Conservation (phyloP, 2,888 invertebrate species). For the Amphimallon solstitiale region DNA sequence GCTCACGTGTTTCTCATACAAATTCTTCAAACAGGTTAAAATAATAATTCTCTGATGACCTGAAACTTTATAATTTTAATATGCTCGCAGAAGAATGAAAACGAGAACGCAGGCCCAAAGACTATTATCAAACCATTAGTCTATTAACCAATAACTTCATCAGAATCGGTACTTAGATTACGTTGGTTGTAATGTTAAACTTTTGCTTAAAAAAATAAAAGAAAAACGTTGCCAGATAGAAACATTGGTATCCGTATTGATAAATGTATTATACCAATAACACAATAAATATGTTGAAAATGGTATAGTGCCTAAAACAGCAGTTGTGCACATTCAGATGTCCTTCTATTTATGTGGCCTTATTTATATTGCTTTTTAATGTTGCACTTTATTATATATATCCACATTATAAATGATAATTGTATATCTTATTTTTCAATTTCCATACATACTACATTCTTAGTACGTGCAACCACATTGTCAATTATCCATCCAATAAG, state of each 20-base stretch:
- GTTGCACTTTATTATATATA: slow-evolving; percentile 1
- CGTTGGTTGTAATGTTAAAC: slow-evolving; percentile 48
- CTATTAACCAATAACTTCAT: slow-evolving; percentile 41
- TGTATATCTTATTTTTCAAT: slow-evolving; percentile 6
- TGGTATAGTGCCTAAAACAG: slow-evolving; percentile 56
- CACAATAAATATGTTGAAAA: slow-evolving; percentile 49
- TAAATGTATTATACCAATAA: slow-evolving; percentile 37
- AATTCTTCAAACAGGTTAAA: slow-evolving; percentile 34
- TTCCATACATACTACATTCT: background rate
- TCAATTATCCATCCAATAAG: no score
- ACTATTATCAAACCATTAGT: slow-evolving; percentile 37
- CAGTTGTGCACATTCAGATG: slow-evolving; percentile 32
- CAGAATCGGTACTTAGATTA: slow-evolving; percentile 46
- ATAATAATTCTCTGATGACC: slow-evolving; percentile 6
- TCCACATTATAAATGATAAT: slow-evolving; percentile 3
- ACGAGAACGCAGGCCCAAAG: slow-evolving; percentile 35
- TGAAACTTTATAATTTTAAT: slow-evolving; percentile 23
- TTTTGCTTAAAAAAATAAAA: slow-evolving; percentile 45
- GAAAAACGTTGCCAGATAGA: slow-evolving; percentile 24
- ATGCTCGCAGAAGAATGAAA: slow-evolving; percentile 32
- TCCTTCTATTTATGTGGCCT: slow-evolving; percentile 21
- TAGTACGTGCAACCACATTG: no score
- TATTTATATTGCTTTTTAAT: slow-evolving; percentile 18
- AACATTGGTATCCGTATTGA: slow-evolving; percentile 32
- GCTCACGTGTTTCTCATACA: slow-evolving; percentile 33